These are phyloP conservation scores for Luffia ferchaultella DNA, from an alignment of 2,888 invertebrate species.

Conservation along the genomic window DNA sequence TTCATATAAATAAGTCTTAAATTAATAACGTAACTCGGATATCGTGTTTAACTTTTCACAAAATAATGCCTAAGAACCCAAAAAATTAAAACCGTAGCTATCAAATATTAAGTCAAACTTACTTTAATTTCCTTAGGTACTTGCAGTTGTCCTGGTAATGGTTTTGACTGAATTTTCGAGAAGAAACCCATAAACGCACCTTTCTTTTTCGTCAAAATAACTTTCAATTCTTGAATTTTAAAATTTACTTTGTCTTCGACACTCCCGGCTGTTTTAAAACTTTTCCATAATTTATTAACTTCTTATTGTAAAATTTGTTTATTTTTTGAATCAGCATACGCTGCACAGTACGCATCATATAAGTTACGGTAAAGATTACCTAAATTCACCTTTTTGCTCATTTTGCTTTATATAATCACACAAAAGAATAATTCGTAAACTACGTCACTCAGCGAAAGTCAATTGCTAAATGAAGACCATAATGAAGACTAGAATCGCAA, in stretches of 20 bases:
- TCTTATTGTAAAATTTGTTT: not conserved
- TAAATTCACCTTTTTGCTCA: not conserved
- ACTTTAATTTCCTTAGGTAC: not conserved
- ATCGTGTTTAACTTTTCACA: not conserved
- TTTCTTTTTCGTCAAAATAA: not conserved
- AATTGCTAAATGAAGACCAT: not conserved
- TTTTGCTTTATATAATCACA: not conserved
- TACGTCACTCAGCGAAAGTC: not conserved
- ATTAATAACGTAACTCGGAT: not conserved
- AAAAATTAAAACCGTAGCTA: not conserved
- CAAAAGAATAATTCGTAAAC: not conserved
- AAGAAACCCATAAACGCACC: not conserved
- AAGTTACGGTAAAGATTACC: not conserved
- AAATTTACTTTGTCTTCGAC: not conserved
- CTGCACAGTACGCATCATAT: not conserved
- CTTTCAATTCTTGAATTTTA: not conserved
- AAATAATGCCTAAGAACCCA: not conserved
- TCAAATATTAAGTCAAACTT: not conserved
- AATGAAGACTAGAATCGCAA: too few species aligned
- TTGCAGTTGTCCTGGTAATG: not conserved
- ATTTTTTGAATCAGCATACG: not conserved
- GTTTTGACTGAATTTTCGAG: not conserved
- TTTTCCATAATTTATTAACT: not conserved
- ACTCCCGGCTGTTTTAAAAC: not conserved
- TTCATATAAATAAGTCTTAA: not conserved